Conservation (phyloP, 2,888 invertebrate species). For the Amphipoea oculea region DNA sequence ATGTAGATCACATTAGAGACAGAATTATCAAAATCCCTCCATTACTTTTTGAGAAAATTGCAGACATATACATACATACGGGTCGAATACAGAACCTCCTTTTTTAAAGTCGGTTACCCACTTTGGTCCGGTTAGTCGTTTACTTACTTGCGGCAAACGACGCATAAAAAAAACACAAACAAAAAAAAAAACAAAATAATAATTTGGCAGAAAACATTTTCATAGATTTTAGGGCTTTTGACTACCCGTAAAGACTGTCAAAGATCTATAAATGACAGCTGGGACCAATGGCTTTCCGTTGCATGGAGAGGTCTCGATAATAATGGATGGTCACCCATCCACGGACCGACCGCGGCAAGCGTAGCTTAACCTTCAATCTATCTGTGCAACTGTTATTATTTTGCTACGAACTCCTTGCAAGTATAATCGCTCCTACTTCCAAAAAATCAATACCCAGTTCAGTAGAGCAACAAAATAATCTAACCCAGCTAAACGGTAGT, state of each 20-base stretch:
- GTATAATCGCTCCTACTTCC: not conserved
- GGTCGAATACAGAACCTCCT: no score
- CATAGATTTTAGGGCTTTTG: no score
- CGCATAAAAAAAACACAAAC: no score
- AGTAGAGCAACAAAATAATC: not conserved
- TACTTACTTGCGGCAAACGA: no score
- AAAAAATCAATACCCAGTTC: not conserved
- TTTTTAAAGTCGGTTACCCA: no score
- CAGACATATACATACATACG: no score
- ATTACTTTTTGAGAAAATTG: no score
- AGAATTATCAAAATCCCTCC: no score
- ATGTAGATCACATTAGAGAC: no score
- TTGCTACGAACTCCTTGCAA: not conserved
- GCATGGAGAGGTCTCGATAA: rapidly evolving
- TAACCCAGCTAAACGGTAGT: not conserved
- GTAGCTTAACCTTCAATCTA: not conserved
- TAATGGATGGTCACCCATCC: not conserved
- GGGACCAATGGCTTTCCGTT: not conserved
- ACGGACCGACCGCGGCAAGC: not conserved
- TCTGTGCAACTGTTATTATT: not conserved
- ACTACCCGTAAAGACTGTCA: not conserved
- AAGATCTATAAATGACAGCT: not conserved
- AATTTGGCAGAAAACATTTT: no score
- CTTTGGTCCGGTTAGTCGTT: no score
- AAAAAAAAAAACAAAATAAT: no score